Evolutionary conservation across 2,888 invertebrate genomes (phyloP).

Genomic region (Luffia ferchaultella): DNA sequence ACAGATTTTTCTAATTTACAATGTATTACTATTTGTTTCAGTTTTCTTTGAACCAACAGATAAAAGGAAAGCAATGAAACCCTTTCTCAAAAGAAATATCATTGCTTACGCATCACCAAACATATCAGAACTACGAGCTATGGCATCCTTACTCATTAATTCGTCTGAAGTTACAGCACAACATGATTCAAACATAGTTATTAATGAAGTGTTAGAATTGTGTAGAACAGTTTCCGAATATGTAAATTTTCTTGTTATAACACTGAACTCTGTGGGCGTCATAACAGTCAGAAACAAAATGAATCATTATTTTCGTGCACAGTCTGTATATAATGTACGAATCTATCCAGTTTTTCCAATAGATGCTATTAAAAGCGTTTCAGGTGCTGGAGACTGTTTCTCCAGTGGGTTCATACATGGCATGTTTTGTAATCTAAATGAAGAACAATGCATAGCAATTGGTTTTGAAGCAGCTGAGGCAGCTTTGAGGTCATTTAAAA

Average conservation of each 20-base stretch:
- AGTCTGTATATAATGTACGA: slow-evolving; percentile 17
- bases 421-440: slow-evolving; percentile 58
- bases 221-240: slow-evolving; percentile 42
- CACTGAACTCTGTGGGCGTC: slow-evolving; percentile 69
- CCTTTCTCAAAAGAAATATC: slow-evolving; percentile 61
- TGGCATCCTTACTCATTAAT: slow-evolving; percentile 64
- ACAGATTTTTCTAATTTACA: too few relatives aligned
- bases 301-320: slow-evolving; percentile 15
- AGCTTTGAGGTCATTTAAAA: slow-evolving; percentile 64
- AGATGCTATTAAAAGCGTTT: slow-evolving; percentile 71
- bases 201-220: slow-evolving; percentile 30
- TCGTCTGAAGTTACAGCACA: slow-evolving; percentile 23
- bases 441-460: slow-evolving; percentile 66
- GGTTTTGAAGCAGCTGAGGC: slow-evolving; percentile 70
- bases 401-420: slow-evolving; percentile 74
- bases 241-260: slow-evolving; percentile 68
- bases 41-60: slow-evolving; percentile 95
- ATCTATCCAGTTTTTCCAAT: slow-evolving; percentile 45
- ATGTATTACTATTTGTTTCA: slow-evolving; percentile 64
- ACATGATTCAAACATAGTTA: slow-evolving; percentile 14
- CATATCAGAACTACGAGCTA: slow-evolving; percentile 74
- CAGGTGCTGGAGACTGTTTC: slow-evolving; percentile 86
- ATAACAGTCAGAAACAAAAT: slow-evolving; percentile 41
- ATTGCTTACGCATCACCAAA: slow-evolving; percentile 81
- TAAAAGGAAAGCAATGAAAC: slow-evolving; percentile 75